Percentiles rank a stretch among this genome's conserved stretches.
These are phyloP conservation scores for Drosophila parvula DNA, from an alignment of 1,140 invertebrate genomes.

Conservation along the genomic window DNA sequence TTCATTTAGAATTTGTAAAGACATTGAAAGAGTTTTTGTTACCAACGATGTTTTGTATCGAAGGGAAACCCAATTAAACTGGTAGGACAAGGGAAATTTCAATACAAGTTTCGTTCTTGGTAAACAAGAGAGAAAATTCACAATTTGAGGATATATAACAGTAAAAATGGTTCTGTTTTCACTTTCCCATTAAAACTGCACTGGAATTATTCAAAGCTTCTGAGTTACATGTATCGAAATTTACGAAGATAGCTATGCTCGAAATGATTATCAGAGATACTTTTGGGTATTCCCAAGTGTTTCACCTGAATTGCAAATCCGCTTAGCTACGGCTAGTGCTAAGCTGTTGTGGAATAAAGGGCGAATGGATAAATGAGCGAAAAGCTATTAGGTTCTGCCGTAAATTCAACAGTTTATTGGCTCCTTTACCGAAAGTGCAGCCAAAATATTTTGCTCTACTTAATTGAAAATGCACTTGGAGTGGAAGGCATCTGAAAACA, in stretches of 20 bases:
- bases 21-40: background rate
- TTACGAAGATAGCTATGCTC: background rate
- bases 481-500: background rate
- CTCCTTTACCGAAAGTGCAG: constrained; percentile 46
- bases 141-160: background rate
- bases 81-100: background rate
- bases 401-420: constrained; percentile 79
- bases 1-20: background rate
- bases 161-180: background rate
- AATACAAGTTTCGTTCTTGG: too few species aligned
- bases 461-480: constrained; percentile 78
- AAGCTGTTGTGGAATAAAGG: constrained; percentile 28
- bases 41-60: too few species aligned
- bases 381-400: constrained; percentile 71
- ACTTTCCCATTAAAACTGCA: background rate
- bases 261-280: background rate
- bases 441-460: constrained; percentile 73
- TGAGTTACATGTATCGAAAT: too few species aligned
- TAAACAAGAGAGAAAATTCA: background rate
- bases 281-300: constrained; percentile 18
- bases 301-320: constrained; percentile 50
- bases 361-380: constrained; percentile 57
- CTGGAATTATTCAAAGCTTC: background rate
- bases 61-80: background rate
- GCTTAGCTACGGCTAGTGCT: constrained; percentile 40